Base-by-base conservation (phyloP, 2,888 invertebrate species). In the Ligdia adustata region DNA sequence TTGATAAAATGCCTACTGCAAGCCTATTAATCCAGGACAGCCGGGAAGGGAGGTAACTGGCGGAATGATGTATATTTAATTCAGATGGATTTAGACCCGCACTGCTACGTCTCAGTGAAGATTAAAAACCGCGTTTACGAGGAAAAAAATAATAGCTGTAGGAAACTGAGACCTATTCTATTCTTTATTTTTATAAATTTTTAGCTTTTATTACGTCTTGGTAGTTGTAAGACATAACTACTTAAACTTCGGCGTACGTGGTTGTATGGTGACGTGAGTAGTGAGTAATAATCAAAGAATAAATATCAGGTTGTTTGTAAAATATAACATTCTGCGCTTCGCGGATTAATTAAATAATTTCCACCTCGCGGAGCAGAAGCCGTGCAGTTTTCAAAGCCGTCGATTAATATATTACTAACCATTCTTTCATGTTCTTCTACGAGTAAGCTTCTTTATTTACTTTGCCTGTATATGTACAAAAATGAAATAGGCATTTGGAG, bases 301-400 rank as follows among this genome's bases (percentile, higher is more conserved):
- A n/a, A n/a, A n/a, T n/a, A n/a, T n/a, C n/a, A 31, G 20, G 31
- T 40, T 51, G 39, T 55, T 53, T 53, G 42, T 38, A 39, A 35
- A 59, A 47, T 39, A 49, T 45, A 26, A 31, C 52, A 37, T 45
- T 49, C 38, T 34, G 37, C 45, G 46, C 39, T 32, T 47, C 37
- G 32, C 52, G 46, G 57, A 61, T 55, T 59, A 61, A 61, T 61
- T 57, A 55, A 57, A 59, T 55, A 50, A 51, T 54, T 61, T 61
- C 61, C 52, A 54, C 52, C 44, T 46, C 49, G 39, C 35, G 35
- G 37, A 57, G 59, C 57, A 46, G 53, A 58, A 57, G 44, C 46
- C 31, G 39, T 32, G 48, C 40, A 45, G 38, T 52, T 59, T 52
- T 52, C 52, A 49, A 51, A 53, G 49, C 47, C 41, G 45, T 28